These are phyloP conservation scores for Rotaria sp. DNA, from an alignment of 2,888 invertebrate genomes.

Conservation along the genomic window DNA sequence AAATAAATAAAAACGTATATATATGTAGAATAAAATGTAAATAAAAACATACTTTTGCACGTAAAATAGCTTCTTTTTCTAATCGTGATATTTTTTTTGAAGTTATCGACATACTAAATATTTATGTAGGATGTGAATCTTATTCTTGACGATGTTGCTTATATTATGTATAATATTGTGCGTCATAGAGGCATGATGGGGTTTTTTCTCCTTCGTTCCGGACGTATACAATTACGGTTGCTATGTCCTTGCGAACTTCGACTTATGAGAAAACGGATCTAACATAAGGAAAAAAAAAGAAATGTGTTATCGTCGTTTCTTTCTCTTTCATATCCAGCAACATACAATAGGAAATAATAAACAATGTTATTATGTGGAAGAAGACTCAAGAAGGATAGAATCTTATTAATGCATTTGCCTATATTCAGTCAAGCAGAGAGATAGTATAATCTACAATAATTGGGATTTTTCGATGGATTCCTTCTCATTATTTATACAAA, in stretches of 20 bases:
- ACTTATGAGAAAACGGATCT: background rate
- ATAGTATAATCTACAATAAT: no score
- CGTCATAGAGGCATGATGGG: no score
- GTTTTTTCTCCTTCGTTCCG: background rate
- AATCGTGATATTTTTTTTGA: background rate
- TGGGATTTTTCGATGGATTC: no score
- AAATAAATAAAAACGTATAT: background rate
- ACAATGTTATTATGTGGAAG: background rate
- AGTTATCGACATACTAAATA: background rate
- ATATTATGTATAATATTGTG: background rate
- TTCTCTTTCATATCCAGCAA: background rate
- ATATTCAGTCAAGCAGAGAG: no score
- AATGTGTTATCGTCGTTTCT: background rate
- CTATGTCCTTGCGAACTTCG: background rate
- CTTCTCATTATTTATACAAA: no score
- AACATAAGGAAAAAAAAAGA: background rate
- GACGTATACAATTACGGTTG: background rate
- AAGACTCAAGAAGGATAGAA: no score
- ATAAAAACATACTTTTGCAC: background rate
- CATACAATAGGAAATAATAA: background rate
- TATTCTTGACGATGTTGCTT: background rate
- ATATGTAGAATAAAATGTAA: background rate
- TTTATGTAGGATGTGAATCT: background rate
- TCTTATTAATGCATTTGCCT: no score
- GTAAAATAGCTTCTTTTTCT: constrained; percentile 9